Percentiles rank a stretch among this genome's conserved stretches.
Evolutionary conservation across 2,888 invertebrate genomes (phyloP).

Genomic region (Spodoptera picta): DNA sequence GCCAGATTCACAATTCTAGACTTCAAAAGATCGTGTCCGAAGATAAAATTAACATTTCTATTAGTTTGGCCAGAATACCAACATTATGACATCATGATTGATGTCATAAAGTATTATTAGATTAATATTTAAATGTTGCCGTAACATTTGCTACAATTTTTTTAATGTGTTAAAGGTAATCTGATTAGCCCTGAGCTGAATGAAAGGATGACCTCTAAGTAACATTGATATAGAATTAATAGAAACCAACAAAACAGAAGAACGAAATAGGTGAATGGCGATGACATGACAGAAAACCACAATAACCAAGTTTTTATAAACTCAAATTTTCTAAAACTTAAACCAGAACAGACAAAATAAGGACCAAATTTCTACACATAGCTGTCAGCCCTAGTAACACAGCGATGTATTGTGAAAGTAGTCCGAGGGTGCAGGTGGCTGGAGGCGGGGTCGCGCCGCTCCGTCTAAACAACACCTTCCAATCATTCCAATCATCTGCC

Average conservation of each 20-base stretch:
- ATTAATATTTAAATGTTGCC: constrained; percentile 5
- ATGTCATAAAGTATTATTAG: background rate
- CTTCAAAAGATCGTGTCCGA: constrained; percentile 37
- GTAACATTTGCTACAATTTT: background rate
- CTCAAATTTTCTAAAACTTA: no score
- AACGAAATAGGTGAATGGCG: no score
- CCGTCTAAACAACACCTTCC: constrained; percentile 66
- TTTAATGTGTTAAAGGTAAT: background rate
- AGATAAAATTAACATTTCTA: constrained; percentile 49
- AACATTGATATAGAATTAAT: no score
- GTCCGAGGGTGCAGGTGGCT: constrained; percentile 57
- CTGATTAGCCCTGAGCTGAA: no score
- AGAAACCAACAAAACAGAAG: no score
- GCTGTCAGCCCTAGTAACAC: constrained; percentile 36
- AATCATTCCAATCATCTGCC: constrained; percentile 41
- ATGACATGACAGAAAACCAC: no score
- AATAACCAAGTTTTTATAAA: no score
- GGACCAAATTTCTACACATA: background rate
- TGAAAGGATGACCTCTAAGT: no score
- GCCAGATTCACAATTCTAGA: constrained; percentile 29
- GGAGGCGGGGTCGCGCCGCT: constrained; percentile 62
- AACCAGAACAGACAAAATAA: background rate
- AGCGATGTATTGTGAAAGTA: constrained; percentile 63
- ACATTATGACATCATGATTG: constrained; percentile 30
- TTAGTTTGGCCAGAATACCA: constrained; percentile 37